Evolutionary conservation across 1,140 invertebrate genomes (phyloP).

Genomic region (Drosophila pandora): DNA sequence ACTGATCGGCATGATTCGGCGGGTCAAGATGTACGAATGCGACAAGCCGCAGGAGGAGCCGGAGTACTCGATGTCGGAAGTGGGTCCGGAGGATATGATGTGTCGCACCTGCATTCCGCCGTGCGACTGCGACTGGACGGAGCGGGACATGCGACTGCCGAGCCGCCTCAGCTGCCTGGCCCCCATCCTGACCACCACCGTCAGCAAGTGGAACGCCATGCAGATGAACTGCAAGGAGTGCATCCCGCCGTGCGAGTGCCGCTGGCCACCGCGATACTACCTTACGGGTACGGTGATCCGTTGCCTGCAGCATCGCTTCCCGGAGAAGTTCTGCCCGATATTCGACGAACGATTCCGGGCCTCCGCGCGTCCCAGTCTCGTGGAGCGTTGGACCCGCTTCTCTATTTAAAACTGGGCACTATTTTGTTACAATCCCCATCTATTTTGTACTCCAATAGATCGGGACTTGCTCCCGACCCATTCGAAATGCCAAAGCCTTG

Average conservation of each 20-base stretch:
- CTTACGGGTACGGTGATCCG: slow-evolving; percentile 66
- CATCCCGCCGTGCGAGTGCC: slow-evolving; percentile 70
- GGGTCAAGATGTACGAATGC: slow-evolving; percentile 31
- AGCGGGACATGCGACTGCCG: slow-evolving; percentile 30
- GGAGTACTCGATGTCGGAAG: not conserved
- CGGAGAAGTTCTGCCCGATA: slow-evolving; percentile 69
- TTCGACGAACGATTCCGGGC: slow-evolving; percentile 55
- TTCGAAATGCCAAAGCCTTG: not conserved
- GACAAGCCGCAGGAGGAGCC: fast-evolving
- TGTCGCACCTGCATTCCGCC: slow-evolving; percentile 60
- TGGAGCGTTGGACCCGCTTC: slow-evolving; percentile 67
- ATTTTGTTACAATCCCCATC: too few relatives aligned
- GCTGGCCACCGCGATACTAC: slow-evolving; percentile 63
- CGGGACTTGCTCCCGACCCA: too few relatives aligned
- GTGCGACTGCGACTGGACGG: slow-evolving; percentile 59
- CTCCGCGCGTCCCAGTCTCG: slow-evolving; percentile 44
- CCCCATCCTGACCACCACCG: not conserved
- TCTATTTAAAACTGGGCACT: slow-evolving; percentile 40
- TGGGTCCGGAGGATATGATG: slow-evolving; percentile 2
- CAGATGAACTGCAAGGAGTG: slow-evolving; percentile 31
- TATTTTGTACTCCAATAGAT: not conserved
- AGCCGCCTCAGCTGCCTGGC: slow-evolving; percentile 46
- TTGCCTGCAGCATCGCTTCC: slow-evolving; percentile 57
- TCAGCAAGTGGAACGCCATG: slow-evolving; percentile 35
- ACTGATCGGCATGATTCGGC: slow-evolving; percentile 30